These are phyloP conservation scores for Arctia plantaginis DNA, from an alignment of 2,888 invertebrate species.

Conservation along the genomic window DNA sequence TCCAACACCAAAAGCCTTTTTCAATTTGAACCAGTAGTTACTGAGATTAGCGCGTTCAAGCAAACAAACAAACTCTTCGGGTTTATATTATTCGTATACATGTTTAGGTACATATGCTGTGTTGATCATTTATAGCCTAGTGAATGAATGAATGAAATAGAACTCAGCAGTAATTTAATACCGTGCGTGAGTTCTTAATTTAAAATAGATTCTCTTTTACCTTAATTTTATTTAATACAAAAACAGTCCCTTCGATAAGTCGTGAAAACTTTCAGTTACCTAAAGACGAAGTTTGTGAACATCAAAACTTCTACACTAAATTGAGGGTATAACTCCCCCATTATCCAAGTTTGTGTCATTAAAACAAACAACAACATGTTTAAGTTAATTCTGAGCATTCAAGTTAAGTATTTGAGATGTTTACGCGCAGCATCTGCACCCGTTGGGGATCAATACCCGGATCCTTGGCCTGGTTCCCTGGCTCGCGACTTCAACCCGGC, in stretches of 20 bases:
- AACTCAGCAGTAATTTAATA: background rate
- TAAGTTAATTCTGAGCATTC: conserved; percentile 30
- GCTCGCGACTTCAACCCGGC: conserved; percentile 33
- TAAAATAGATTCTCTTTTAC: too few species aligned
- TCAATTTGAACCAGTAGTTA: too few species aligned
- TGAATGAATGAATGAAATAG: background rate
- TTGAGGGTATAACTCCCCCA: conserved; percentile 20
- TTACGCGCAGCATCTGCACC: conserved; percentile 56
- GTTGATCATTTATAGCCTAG: background rate
- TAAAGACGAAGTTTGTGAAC: conserved; percentile 19
- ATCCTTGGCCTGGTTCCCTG: conserved; percentile 75
- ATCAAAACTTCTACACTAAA: conserved; percentile 5
- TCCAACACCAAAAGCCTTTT: too few species aligned
- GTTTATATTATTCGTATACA: too few species aligned
- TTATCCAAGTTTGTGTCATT: conserved; percentile 21
- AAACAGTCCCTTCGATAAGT: background rate
- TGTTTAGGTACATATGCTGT: too few species aligned
- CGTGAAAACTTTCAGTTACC: conserved; percentile 7
- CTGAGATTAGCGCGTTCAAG: too few species aligned
- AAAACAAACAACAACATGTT: conserved; percentile 21
- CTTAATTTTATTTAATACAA: too few species aligned
- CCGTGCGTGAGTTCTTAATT: background rate
- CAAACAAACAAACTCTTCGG: too few species aligned
- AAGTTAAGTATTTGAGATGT: conserved; percentile 35
- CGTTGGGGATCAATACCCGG: conserved; percentile 67